Conservation (phyloP, 2,797 vertebrate genomes). For the Gymnoscopelus braueri region DNA sequence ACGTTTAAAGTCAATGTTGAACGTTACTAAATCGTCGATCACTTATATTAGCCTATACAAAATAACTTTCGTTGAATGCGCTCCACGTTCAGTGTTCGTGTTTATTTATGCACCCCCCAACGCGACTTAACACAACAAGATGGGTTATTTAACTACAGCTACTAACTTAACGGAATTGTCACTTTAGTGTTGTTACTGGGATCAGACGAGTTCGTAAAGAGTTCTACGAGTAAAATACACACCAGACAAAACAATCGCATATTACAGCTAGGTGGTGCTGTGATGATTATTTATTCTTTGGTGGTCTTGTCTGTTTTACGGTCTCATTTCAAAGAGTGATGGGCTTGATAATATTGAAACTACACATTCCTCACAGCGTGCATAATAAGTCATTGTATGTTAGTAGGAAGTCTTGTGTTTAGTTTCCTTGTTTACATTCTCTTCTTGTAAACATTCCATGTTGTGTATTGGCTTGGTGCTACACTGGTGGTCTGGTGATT, state of each 20-base stretch:
- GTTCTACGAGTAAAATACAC: no score
- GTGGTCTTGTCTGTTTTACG: constrained; percentile 15
- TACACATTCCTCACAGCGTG: not conserved
- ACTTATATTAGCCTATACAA: no score
- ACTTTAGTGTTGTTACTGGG: no score
- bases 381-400: not conserved
- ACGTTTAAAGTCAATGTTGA: no score
- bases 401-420: not conserved
- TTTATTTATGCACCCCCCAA: no score
- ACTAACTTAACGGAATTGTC: no score
- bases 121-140: no score
- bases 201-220: no score
- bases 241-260: constrained; percentile 11
- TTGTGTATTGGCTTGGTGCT: constrained; percentile 17
- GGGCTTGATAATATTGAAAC: constrained; percentile 8
- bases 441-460: not conserved
- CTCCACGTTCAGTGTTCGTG: no score
- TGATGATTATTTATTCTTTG: constrained; percentile 35
- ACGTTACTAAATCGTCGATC: no score
- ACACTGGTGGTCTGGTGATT: constrained; percentile 34
- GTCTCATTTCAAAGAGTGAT: constrained; percentile 2
- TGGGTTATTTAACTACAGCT: no score
- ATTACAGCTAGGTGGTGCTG: constrained; percentile 70
- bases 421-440: not conserved
- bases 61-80: no score